Evolutionary conservation across 2,888 invertebrate species (phyloP).

Genomic region (Melinaea menophilus): DNA sequence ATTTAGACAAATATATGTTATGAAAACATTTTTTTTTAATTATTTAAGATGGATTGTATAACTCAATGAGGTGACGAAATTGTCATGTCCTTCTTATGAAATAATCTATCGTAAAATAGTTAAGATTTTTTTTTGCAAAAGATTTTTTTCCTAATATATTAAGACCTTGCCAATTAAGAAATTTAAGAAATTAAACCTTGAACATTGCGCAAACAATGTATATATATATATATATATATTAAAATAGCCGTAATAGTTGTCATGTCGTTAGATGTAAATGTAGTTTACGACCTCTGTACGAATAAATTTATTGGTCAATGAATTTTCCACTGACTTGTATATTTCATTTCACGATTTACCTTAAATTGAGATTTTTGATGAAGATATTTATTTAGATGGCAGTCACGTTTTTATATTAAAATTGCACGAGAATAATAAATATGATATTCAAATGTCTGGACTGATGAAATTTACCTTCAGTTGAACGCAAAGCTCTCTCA

Average conservation of each 20-base stretch:
- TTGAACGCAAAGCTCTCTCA: no score
- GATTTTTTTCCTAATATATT: no score
- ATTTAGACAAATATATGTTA: not conserved
- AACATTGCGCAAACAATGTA: no score
- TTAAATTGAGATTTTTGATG: not conserved
- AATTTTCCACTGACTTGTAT: not conserved
- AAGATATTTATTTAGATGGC: not conserved
- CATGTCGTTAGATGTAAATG: not conserved
- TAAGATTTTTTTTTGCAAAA: no score
- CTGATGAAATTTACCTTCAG: no score
- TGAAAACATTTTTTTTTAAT: not conserved
- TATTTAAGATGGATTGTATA: not conserved
- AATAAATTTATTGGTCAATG: constrained; percentile 1
- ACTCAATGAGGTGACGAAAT: not conserved
- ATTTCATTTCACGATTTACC: not conserved
- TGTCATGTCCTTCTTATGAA: not conserved
- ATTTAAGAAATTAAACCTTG: no score
- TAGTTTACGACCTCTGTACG: not conserved
- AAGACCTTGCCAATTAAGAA: no score
- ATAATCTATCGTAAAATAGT: no score
- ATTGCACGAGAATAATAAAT: no score
- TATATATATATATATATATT: no score
- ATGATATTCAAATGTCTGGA: no score
- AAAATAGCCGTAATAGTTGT: not conserved
- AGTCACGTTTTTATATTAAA: not conserved